Evolutionary conservation across 2,113 vertebrate genomes (phyloP).

Genomic region (Muntiacus muntjak): DNA sequence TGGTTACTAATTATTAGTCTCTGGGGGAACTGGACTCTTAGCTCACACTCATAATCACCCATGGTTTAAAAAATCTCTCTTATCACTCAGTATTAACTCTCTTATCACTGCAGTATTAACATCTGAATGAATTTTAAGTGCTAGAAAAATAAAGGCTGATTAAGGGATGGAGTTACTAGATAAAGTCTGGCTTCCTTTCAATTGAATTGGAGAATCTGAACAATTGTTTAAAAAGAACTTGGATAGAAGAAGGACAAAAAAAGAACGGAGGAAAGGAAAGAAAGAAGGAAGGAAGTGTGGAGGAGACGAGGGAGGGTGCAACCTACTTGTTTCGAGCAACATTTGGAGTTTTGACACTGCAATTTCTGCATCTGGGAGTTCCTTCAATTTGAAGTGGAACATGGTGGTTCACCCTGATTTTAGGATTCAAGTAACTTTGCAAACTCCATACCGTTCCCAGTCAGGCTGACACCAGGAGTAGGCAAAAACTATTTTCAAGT

Average conservation of each 20-base stretch:
- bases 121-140: neutral
- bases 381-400: neutral
- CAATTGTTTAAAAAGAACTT: neutral
- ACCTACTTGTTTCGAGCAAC: neutral
- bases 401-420: neutral
- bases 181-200: neutral
- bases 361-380: neutral
- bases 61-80: neutral
- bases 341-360: neutral
- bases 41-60: neutral
- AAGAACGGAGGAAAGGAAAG: accelerated
- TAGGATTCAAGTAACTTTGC: neutral
- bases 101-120: neutral
- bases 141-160: neutral
- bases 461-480: neutral
- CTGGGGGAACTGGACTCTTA: neutral
- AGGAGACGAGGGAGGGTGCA: too few relatives aligned
- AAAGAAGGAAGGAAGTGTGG: accelerated
- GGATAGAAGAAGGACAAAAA: neutral
- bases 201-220: neutral
- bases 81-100: neutral
- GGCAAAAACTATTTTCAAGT: neutral
- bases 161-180: neutral
- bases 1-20: neutral
- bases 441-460: neutral